Conservation (phyloP, 2,797 vertebrate genomes). For the Tokudaia tokunoshimensis region DNA sequence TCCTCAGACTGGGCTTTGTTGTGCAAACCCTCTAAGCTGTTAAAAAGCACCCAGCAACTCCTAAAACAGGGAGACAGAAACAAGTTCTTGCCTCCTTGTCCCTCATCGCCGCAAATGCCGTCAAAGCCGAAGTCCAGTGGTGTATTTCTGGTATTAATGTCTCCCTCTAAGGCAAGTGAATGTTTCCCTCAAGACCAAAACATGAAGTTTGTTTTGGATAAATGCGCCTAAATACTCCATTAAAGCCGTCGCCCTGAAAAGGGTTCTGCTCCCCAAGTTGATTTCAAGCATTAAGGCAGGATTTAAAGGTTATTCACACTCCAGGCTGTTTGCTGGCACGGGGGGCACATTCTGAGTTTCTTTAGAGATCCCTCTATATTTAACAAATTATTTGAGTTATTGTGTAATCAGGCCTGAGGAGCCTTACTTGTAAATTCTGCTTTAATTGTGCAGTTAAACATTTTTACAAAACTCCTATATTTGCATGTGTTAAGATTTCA, state of each 20-base stretch:
- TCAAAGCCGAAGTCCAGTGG: constrained; percentile 71
- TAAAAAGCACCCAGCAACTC: constrained; percentile 74
- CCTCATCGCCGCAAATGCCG: constrained; percentile 76
- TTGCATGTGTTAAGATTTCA: constrained; percentile 99
- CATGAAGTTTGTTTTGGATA: constrained; percentile 91
- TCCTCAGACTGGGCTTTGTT: constrained; percentile 52
- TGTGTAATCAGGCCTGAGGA: constrained; percentile 93
- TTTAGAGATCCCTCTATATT: constrained; percentile 92
- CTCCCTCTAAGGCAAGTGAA: constrained; percentile 86
- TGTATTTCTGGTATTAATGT: constrained; percentile 75
- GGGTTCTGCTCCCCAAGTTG: constrained; percentile 89
- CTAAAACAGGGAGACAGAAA: neutral
- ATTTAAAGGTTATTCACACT: constrained; percentile 94
- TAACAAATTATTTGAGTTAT: constrained; percentile 94
- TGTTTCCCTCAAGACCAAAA: constrained; percentile 83
- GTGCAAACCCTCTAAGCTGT: constrained; percentile 80
- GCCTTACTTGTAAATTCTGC: constrained; percentile 96
- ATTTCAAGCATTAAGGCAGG: constrained; percentile 92
- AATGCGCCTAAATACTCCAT: constrained; percentile 91
- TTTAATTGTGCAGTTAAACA: constrained; percentile 99
- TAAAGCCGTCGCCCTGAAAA: constrained; percentile 90
- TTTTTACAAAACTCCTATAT: constrained; percentile 99
- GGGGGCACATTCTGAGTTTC: constrained; percentile 88
- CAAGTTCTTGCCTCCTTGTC: constrained; percentile 20
- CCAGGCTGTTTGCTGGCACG: constrained; percentile 89